These are phyloP conservation scores for Paedocypris micromegethes DNA, from an alignment of 2,797 vertebrate species.

Conservation along the genomic window DNA sequence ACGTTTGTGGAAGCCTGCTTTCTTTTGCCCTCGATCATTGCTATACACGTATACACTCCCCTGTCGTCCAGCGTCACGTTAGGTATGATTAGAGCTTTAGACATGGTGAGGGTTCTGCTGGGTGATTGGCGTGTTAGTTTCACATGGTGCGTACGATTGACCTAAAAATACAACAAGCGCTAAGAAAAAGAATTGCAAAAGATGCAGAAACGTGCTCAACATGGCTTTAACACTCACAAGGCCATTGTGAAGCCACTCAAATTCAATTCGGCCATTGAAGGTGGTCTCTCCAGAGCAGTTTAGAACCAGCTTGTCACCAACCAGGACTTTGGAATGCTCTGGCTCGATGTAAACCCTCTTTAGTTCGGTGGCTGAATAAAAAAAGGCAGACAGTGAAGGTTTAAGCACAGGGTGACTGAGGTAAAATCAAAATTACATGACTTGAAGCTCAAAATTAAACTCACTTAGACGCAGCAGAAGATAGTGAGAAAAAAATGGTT, in stretches of 20 bases:
- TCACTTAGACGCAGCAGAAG: slow-evolving; percentile 67
- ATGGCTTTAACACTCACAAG: slow-evolving; percentile 31
- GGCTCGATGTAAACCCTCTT: slow-evolving; percentile 58
- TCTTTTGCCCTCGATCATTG: slow-evolving; percentile 25
- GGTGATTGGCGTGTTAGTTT: accelerated
- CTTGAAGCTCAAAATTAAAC: slow-evolving; percentile 47
- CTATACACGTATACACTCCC: slow-evolving; percentile 74
- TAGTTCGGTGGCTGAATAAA: slow-evolving; percentile 48
- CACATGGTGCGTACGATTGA: slow-evolving; percentile 19
- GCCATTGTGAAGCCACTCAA: slow-evolving; percentile 69
- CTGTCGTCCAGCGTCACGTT: slow-evolving; percentile 72
- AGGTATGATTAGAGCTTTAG: slow-evolving; percentile 58
- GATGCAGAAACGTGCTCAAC: not conserved
- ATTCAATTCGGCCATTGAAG: slow-evolving; percentile 65
- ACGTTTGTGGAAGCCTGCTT: slow-evolving; percentile 57
- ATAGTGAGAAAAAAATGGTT: slow-evolving; percentile 55
- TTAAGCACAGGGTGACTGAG: not conserved
- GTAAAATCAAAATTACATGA: not conserved
- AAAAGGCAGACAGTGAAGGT: too few relatives aligned
- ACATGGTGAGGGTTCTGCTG: not conserved
- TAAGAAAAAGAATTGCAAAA: not conserved
- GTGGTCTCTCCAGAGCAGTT: slow-evolving; percentile 72
- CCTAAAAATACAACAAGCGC: slow-evolving; percentile 51
- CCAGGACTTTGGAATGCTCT: slow-evolving; percentile 60
- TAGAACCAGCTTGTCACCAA: slow-evolving; percentile 72